Conservation (phyloP, 2,113 vertebrate genomes). For the Castor canadensis region DNA sequence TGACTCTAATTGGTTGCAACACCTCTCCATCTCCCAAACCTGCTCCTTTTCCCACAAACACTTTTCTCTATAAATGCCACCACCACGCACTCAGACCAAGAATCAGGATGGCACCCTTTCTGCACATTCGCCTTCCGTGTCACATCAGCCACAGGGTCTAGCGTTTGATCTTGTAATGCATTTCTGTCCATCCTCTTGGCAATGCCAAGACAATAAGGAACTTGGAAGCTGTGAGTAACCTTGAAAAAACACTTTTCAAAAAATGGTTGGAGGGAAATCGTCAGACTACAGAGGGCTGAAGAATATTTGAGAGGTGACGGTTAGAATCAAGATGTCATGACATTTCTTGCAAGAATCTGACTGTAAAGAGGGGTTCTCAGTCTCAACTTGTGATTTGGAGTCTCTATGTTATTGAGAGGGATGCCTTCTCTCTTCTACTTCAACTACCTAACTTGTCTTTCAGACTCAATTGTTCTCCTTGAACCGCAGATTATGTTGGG, state of each 20-base stretch:
- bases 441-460: not conserved
- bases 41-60: not conserved
- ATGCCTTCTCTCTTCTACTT: not conserved
- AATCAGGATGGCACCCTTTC: not conserved
- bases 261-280: not conserved
- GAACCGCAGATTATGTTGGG: not conserved
- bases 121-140: not conserved
- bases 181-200: not conserved
- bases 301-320: not conserved
- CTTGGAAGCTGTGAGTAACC: conserved; percentile 11
- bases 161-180: conserved; percentile 20
- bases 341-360: not conserved
- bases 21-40: not conserved
- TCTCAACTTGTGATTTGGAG: not conserved
- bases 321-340: not conserved
- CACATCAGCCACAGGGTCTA: not conserved
- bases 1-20: not conserved
- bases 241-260: not conserved
- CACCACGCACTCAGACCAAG: not conserved
- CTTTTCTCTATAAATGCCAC: not conserved
- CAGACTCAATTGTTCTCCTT: not conserved
- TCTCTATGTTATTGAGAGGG: not conserved
- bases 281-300: not conserved
- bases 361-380: not conserved
- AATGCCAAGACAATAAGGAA: conserved; percentile 26